Evolutionary conservation across 2,797 vertebrate genomes (phyloP).

Genomic region (Tapera naevia): DNA sequence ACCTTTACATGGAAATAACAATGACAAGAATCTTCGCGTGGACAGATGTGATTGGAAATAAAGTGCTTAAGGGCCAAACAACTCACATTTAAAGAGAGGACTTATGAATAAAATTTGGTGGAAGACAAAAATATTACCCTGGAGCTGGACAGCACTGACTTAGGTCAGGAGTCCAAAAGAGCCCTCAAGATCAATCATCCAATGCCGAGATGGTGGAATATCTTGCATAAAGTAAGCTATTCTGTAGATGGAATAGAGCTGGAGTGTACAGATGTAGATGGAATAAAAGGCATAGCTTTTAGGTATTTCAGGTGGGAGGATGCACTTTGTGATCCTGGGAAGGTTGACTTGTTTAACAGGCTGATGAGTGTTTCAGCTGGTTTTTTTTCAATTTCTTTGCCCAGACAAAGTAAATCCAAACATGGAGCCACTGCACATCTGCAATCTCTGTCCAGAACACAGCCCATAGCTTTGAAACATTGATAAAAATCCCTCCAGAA

Average conservation of each 20-base stretch:
- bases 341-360: neutral
- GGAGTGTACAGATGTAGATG: too few species aligned
- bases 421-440: neutral
- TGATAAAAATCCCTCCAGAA: neutral
- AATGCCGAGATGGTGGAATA: neutral
- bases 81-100: neutral
- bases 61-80: neutral
- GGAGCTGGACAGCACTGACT: neutral
- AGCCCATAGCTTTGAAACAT: neutral
- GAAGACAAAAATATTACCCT: neutral
- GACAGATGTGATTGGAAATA: neutral
- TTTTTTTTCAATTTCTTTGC: neutral
- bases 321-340: neutral
- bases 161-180: neutral
- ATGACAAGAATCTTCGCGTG: neutral
- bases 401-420: neutral
- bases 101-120: neutral
- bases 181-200: neutral
- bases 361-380: neutral
- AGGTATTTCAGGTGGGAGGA: neutral
- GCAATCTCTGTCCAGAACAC: neutral
- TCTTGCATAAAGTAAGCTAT: neutral
- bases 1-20: neutral
- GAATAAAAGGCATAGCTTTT: neutral
- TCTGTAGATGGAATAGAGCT: neutral